Percentiles rank a stretch among this genome's conserved stretches.
phyloP scores from a whole-genome alignment of 2,888 invertebrate species.

The Clepsis dumicolana region DNA sequence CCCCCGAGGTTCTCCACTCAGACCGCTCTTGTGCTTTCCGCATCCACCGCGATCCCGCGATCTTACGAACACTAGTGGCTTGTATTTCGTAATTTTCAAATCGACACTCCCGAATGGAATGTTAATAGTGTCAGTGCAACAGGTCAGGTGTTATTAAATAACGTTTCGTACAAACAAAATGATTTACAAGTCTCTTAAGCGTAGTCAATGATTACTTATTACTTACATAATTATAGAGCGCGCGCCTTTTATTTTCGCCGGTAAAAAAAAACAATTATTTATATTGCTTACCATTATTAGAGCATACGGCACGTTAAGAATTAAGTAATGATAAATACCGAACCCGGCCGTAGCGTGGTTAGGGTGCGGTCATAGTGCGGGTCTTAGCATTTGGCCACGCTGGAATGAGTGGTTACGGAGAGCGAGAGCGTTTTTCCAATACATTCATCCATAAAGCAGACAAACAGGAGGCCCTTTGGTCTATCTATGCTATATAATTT shows the following conservation, averaged over 20 bases:
- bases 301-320: constrained; percentile 50
- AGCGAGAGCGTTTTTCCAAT: too few relatives aligned
- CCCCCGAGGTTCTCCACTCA: too few relatives aligned
- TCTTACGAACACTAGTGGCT: too few relatives aligned
- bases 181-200: constrained; percentile 34
- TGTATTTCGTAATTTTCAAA: too few relatives aligned
- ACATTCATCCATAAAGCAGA: too few relatives aligned
- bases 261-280: constrained; percentile 43
- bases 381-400: neutral
- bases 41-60: too few relatives aligned
- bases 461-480: too few relatives aligned
- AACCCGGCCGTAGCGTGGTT: constrained; percentile 62
- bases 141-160: neutral
- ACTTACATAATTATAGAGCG: constrained; percentile 38
- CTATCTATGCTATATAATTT: too few relatives aligned
- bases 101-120: neutral
- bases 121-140: constrained; percentile 9
- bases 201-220: constrained; percentile 36
- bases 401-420: too few relatives aligned
- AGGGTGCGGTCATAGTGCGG: constrained; percentile 48
- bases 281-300: constrained; percentile 52
- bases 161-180: constrained; percentile 21
- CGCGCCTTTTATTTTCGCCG: constrained; percentile 33
- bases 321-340: constrained; percentile 70
- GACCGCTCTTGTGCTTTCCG: too few relatives aligned